These are phyloP conservation scores for Chesias legatella DNA, from an alignment of 2,888 invertebrate species.

Conservation along the genomic window DNA sequence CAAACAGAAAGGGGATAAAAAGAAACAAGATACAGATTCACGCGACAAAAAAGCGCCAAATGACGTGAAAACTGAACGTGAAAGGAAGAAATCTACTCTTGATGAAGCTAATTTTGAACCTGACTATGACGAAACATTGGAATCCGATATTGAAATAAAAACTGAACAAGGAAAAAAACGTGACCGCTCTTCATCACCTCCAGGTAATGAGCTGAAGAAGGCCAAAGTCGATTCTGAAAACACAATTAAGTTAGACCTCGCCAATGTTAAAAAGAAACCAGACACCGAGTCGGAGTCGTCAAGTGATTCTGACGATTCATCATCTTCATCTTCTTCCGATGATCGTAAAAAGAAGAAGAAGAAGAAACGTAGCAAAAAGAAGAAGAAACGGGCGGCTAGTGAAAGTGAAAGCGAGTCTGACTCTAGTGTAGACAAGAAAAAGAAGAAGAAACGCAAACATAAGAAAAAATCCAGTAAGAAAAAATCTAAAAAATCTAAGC, in stretches of 20 bases:
- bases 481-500: constrained; percentile 83
- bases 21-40: constrained; percentile 25
- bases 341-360: constrained; percentile 82
- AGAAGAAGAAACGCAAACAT: constrained; percentile 85
- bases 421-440: constrained; percentile 84
- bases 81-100: constrained; percentile 83
- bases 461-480: constrained; percentile 86
- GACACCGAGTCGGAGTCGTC: constrained; percentile 69
- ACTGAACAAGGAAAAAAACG: constrained; percentile 70
- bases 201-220: constrained; percentile 53
- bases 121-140: constrained; percentile 84
- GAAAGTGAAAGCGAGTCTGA: constrained; percentile 83
- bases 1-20: constrained; percentile 53
- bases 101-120: constrained; percentile 88
- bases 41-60: constrained; percentile 42
- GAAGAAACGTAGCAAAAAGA: constrained; percentile 82
- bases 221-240: constrained; percentile 53
- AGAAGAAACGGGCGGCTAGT: constrained; percentile 81
- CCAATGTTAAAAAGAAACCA: constrained; percentile 72
- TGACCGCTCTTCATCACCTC: constrained; percentile 55
- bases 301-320: constrained; percentile 71
- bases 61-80: constrained; percentile 51
- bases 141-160: constrained; percentile 83
- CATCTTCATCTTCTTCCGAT: constrained; percentile 74
- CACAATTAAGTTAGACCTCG: constrained; percentile 72